These are phyloP conservation scores for Parazoanthus darwini DNA, from an alignment of 92 coral and sea anemone species.

Conservation along the genomic window DNA sequence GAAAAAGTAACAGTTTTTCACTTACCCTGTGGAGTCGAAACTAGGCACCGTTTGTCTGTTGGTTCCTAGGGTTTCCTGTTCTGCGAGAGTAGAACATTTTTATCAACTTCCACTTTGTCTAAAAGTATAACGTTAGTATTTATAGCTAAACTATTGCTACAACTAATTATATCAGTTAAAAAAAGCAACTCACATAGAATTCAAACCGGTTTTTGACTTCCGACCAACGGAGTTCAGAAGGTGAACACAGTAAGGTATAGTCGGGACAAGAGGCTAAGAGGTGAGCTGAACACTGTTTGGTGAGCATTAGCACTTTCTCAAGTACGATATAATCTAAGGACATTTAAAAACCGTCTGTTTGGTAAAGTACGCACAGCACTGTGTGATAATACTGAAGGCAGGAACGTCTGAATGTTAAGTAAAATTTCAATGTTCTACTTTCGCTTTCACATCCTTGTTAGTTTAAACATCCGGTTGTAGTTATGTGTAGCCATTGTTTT, in stretches of 20 bases:
- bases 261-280: neutral
- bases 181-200: neutral
- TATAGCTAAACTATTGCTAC: neutral
- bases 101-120: neutral
- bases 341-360: neutral
- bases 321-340: no score
- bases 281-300: no score
- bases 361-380: constrained; percentile 15
- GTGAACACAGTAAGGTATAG: neutral
- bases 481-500: neutral
- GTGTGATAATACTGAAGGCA: constrained; percentile 16
- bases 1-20: no score
- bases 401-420: neutral
- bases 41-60: neutral
- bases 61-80: neutral
- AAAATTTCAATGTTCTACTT: neutral
- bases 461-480: neutral
- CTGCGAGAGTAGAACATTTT: neutral
- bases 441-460: neutral
- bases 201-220: neutral
- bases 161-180: no score
- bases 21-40: neutral
- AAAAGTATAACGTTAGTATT: no score
- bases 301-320: no score
- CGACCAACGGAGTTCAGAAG: neutral